phyloP scores from a whole-genome alignment of 2,888 invertebrate genomes.

The Yponomeuta plumbellus region DNA sequence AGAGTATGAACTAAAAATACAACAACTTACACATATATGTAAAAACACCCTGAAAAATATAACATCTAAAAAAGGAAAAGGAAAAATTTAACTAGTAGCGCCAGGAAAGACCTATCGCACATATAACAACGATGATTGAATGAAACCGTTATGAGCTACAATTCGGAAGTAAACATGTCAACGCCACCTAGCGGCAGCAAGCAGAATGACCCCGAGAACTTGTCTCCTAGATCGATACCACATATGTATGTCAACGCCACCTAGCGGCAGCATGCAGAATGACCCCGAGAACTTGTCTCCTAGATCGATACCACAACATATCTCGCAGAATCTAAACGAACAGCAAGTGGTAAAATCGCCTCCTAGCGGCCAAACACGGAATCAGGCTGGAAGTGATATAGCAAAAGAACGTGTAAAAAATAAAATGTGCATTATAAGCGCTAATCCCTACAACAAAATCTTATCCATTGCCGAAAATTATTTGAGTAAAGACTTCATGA shows the following conservation, averaged over 20 bases:
- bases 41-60: neutral
- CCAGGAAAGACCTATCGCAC: neutral
- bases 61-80: neutral
- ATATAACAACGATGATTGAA: neutral
- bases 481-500: neutral
- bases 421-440: neutral
- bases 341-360: too few species aligned
- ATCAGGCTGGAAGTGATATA: too few species aligned
- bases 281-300: too few species aligned
- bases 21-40: neutral
- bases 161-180: neutral
- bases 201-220: too few species aligned
- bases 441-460: neutral
- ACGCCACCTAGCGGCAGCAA: neutral
- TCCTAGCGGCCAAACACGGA: too few species aligned
- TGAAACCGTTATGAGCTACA: neutral
- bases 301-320: too few species aligned
- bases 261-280: neutral
- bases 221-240: too few species aligned
- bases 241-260: too few species aligned
- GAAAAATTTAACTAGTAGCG: neutral
- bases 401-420: too few species aligned
- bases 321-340: too few species aligned
- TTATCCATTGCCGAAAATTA: neutral
- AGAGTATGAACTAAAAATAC: neutral